Evolutionary conservation across 2,113 vertebrate species (phyloP).

Genomic region (Uria lomvia): DNA sequence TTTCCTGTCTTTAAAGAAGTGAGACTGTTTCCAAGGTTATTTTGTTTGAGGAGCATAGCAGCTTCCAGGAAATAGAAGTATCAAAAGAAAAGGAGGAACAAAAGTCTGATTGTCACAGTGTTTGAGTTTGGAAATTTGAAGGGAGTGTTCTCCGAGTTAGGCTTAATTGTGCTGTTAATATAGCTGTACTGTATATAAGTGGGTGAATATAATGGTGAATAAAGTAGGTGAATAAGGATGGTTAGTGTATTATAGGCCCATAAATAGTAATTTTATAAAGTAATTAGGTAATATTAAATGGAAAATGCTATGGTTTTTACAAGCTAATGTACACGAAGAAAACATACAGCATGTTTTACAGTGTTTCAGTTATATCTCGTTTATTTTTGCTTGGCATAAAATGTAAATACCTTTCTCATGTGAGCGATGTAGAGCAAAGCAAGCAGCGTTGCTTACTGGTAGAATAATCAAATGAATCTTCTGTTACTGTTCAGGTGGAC

Average conservation of each 20-base stretch:
- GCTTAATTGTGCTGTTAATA: neutral
- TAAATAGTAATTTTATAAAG: neutral
- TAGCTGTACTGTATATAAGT: neutral
- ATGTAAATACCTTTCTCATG: neutral
- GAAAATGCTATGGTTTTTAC: neutral
- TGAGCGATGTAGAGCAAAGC: neutral
- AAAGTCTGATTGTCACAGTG: neutral
- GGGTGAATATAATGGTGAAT: neutral
- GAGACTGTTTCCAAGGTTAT: neutral
- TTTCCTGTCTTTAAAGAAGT: neutral
- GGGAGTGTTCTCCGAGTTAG: neutral
- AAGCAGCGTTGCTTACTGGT: neutral
- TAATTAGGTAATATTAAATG: neutral
- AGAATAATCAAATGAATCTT: neutral
- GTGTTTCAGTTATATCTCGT: neutral
- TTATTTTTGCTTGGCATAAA: neutral
- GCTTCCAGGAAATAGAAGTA: neutral
- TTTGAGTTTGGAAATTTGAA: neutral
- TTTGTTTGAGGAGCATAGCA: neutral
- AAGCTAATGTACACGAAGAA: neutral
- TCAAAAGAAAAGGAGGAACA: neutral
- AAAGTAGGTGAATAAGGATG: neutral
- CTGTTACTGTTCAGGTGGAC: slow-evolving; percentile 82
- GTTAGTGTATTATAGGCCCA: neutral
- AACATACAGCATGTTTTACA: neutral